A percentile compares a stretch with the other conserved stretches of the same genome.
These are phyloP conservation scores for Heliothis virescens DNA, from an alignment of 1,140 invertebrate genomes.

Conservation along the genomic window DNA sequence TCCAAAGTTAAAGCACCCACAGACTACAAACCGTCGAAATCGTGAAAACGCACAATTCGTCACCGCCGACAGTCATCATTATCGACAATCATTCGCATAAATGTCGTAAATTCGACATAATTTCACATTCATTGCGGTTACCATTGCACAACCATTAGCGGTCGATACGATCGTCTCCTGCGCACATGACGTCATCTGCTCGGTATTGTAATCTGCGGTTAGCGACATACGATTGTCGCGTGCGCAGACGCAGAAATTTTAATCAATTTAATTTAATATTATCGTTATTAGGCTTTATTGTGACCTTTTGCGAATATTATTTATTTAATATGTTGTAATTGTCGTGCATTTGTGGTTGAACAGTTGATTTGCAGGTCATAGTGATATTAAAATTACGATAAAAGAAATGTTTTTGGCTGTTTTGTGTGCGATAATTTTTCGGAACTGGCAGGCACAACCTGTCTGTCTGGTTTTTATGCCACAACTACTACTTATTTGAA, in stretches of 20 bases:
- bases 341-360: constrained; percentile 22
- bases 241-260: constrained; percentile 46
- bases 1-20: too few relatives aligned
- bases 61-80: constrained; percentile 46
- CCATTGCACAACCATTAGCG: constrained; percentile 63
- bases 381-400: neutral
- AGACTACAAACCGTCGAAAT: too few relatives aligned
- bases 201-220: constrained; percentile 51
- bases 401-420: neutral
- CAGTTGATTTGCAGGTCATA: neutral
- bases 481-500: too few relatives aligned
- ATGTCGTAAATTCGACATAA: constrained; percentile 55
- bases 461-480: too few relatives aligned
- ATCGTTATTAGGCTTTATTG: constrained; percentile 16
- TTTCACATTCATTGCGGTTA: constrained; percentile 60
- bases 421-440: too few relatives aligned
- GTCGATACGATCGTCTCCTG: constrained; percentile 58
- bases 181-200: constrained; percentile 49
- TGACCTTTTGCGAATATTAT: constrained; percentile 18
- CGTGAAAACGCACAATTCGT: too few relatives aligned
- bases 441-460: too few relatives aligned
- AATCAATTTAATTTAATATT: constrained; percentile 34
- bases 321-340: constrained; percentile 6
- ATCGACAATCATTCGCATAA: constrained; percentile 54
- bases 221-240: constrained; percentile 50